phyloP scores from a whole-genome alignment of 2,113 vertebrate genomes.

The Acrocephalus arundinaceus region DNA sequence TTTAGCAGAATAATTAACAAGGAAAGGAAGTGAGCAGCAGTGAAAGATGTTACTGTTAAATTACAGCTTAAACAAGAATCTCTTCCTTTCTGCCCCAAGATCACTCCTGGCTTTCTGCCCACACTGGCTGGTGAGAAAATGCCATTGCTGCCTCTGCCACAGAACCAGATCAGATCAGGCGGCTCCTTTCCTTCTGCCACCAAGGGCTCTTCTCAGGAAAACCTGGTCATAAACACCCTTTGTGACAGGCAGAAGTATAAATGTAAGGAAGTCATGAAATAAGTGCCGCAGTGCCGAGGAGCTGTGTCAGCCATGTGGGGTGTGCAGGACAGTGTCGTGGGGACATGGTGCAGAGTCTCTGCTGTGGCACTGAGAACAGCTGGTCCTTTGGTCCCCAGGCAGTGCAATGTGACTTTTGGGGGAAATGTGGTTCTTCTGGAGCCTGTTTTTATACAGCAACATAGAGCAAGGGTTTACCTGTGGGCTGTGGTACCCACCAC shows the following conservation, averaged over 20 bases:
- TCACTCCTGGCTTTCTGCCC: neutral
- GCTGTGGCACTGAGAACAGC: neutral
- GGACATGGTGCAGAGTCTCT: neutral
- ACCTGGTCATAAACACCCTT: neutral
- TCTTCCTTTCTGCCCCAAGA: neutral
- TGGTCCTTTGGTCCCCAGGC: neutral
- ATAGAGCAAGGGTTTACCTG: neutral
- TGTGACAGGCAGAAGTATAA: neutral
- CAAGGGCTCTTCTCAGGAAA: neutral
- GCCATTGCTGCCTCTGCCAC: fast-evolving
- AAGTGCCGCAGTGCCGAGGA: neutral
- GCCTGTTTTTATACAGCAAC: neutral
- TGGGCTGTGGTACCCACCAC: neutral
- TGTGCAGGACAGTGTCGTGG: neutral
- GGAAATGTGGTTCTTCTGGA: neutral
- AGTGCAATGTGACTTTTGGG: neutral
- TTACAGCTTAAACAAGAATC: neutral
- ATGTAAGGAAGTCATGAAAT: neutral
- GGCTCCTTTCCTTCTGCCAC: neutral
- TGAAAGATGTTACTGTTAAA: neutral
- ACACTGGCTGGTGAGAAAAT: neutral
- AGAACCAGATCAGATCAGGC: neutral
- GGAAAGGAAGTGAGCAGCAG: neutral
- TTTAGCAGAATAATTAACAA: neutral
- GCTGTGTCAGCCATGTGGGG: fast-evolving